These are phyloP conservation scores for Polypterus senegalus DNA, from an alignment of 2,113 vertebrate species.

Conservation along the genomic window DNA sequence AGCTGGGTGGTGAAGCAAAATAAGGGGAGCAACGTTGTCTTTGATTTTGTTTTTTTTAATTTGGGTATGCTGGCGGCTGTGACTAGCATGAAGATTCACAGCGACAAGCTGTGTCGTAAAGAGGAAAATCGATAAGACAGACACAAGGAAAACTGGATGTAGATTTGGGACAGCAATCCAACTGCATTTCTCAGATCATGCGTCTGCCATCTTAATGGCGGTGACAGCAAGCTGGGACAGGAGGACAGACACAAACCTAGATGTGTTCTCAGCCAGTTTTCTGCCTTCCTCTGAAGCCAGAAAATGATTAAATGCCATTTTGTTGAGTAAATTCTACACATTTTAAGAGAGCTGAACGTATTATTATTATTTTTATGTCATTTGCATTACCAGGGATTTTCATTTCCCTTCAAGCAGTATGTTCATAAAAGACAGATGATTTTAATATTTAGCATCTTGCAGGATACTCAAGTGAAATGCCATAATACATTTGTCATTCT, in stretches of 20 bases:
- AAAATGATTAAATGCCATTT: slow-evolving; percentile 44
- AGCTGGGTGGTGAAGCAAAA: slow-evolving; percentile 4
- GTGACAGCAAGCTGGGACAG: slow-evolving; percentile 75
- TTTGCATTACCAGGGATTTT: not conserved
- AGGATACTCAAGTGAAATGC: too few species aligned
- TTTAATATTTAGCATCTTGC: too few species aligned
- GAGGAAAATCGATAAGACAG: slow-evolving; percentile 98
- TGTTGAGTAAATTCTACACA: slow-evolving; percentile 19
- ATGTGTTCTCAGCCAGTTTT: slow-evolving; percentile 20
- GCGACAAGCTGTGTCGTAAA: slow-evolving; percentile 88
- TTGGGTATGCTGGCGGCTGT: slow-evolving; percentile 61
- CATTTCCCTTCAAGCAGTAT: slow-evolving; percentile 15
- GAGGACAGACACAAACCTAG: slow-evolving; percentile 29
- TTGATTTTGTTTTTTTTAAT: slow-evolving; percentile 20
- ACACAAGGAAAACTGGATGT: slow-evolving; percentile 81
- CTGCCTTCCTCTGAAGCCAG: slow-evolving; percentile 32
- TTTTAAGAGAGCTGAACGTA: slow-evolving; percentile 25
- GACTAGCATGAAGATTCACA: slow-evolving; percentile 84
- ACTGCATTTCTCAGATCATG: slow-evolving; percentile 95
- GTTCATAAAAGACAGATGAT: slow-evolving; percentile 13
- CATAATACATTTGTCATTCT: too few species aligned
- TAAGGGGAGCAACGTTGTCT: slow-evolving; percentile 24
- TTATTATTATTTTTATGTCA: not conserved
- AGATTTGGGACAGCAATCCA: slow-evolving; percentile 93
- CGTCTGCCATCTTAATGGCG: slow-evolving; percentile 65